These are phyloP conservation scores for Epinephelus coioides DNA, from an alignment of 2,797 vertebrate species.

Conservation along the genomic window DNA sequence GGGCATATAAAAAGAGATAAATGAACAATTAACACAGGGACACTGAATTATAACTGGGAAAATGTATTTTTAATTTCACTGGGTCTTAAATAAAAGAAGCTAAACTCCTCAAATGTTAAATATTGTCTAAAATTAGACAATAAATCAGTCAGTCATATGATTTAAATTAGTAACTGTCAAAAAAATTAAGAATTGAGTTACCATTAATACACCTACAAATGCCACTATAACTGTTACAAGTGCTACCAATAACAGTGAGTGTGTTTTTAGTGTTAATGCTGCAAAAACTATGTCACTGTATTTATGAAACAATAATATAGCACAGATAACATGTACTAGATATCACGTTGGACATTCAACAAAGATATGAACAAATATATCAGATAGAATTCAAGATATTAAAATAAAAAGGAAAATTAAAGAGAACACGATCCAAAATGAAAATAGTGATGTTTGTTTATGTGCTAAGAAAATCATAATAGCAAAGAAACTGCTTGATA, in stretches of 20 bases:
- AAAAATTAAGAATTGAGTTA: not conserved
- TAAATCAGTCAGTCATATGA: not conserved
- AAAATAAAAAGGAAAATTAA: not conserved
- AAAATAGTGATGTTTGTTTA: not conserved
- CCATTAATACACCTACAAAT: not conserved
- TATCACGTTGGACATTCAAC: not conserved
- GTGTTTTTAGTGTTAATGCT: not conserved
- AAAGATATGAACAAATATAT: not conserved
- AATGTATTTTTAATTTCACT: too few relatives aligned
- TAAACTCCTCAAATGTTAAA: constrained; percentile 1
- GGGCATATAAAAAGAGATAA: too few relatives aligned
- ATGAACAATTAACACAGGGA: too few relatives aligned
- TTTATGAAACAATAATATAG: not conserved
- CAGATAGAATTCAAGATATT: not conserved
- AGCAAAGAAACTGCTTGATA: constrained; percentile 3
- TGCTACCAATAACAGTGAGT: not conserved
- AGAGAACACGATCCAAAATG: not conserved
- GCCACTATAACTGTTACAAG: not conserved
- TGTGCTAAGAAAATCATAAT: not conserved
- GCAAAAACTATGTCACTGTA: not conserved
- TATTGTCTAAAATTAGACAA: not conserved
- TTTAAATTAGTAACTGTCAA: not conserved
- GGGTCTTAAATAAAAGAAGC: not conserved
- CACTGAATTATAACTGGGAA: too few relatives aligned
- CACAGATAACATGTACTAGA: not conserved